Evolutionary conservation across 2,113 vertebrate genomes (phyloP).

Genomic region (Antennarius striatus): DNA sequence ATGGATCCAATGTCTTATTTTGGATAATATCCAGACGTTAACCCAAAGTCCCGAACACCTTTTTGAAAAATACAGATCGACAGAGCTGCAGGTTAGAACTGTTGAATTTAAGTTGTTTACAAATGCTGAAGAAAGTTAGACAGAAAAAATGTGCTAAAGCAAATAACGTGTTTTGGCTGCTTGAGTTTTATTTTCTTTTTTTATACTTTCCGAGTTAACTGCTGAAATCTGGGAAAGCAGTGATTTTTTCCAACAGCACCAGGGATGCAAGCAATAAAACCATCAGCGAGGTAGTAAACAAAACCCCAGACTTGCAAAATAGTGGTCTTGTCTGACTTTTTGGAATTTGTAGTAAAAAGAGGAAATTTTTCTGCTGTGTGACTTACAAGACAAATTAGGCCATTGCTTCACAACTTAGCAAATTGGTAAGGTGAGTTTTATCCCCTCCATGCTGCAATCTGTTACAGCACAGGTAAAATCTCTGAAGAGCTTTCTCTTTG

Average conservation of each 20-base stretch:
- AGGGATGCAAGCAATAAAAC: background rate
- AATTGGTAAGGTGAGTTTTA: conserved; percentile 65
- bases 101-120: too few species aligned
- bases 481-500: conserved; percentile 33
- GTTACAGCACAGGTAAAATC: conserved; percentile 62
- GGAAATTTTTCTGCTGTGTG: conserved; percentile 18
- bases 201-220: background rate
- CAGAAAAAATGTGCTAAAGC: background rate
- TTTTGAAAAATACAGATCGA: too few species aligned
- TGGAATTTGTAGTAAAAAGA: conserved; percentile 4
- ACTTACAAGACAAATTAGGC: conserved; percentile 58
- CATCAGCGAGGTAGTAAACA: conserved; percentile 1
- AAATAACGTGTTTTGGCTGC: background rate
- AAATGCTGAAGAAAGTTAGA: too few species aligned
- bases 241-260: background rate
- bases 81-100: too few species aligned
- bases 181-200: background rate
- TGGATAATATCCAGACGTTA: too few species aligned
- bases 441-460: conserved; percentile 50
- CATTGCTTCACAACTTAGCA: conserved; percentile 61
- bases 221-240: background rate
- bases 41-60: too few species aligned
- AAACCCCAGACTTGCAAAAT: background rate
- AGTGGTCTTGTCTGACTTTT: conserved; percentile 2
- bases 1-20: too few species aligned